phyloP scores from a whole-genome alignment of 2,113 vertebrate genomes.

The Centrocercus urophasianus region DNA sequence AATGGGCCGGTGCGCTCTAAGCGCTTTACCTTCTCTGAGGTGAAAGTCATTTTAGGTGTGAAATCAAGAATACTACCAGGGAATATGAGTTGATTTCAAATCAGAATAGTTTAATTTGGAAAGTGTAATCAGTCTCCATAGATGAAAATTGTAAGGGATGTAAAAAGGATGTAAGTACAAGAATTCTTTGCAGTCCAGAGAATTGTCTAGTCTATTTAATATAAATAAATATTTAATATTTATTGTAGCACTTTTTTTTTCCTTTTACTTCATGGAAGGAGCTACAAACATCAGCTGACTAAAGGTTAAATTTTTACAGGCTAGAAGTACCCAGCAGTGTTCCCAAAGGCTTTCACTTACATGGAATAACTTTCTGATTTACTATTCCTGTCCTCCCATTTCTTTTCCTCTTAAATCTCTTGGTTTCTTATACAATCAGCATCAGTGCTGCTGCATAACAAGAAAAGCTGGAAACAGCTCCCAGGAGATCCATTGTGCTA shows the following conservation, averaged over 20 bases:
- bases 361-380: conserved; percentile 36
- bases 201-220: neutral
- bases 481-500: conserved; percentile 15
- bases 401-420: conserved; percentile 29
- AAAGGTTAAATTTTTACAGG: neutral
- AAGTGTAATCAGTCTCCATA: neutral
- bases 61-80: neutral
- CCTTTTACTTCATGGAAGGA: neutral
- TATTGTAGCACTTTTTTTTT: neutral
- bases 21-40: neutral
- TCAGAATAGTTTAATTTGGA: neutral
- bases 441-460: conserved; percentile 20
- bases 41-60: neutral
- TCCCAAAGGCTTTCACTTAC: conserved; percentile 32
- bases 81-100: conserved; percentile 4
- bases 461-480: conserved; percentile 47
- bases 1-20: neutral
- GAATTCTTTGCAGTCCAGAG: neutral
- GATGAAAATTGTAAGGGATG: neutral
- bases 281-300: neutral
- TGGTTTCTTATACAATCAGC: conserved; percentile 17
- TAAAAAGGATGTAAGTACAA: neutral
- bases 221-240: neutral
- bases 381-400: neutral
- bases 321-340: neutral